These are phyloP conservation scores for Diadumene lineata DNA, from an alignment of 92 coral and sea anemone genomes.

Conservation along the genomic window DNA sequence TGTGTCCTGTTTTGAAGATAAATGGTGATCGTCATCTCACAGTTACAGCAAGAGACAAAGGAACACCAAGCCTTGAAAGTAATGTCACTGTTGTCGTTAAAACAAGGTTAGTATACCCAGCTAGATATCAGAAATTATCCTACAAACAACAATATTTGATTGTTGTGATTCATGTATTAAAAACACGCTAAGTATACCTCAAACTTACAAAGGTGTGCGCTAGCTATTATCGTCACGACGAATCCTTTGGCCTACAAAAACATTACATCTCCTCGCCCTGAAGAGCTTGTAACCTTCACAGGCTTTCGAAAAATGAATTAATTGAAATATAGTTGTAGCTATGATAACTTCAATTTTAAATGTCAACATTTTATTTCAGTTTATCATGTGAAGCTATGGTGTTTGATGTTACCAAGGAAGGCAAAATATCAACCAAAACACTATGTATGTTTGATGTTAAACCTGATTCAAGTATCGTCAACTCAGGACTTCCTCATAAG, in stretches of 20 bases:
- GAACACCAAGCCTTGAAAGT: slow-evolving; percentile 62
- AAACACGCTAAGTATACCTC: too few species aligned
- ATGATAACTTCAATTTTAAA: too few species aligned
- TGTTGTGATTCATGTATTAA: too few species aligned
- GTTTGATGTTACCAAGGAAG: slow-evolving; percentile 65
- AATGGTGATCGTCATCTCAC: slow-evolving; percentile 50
- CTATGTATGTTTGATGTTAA: slow-evolving; percentile 61
- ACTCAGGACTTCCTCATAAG: slow-evolving; percentile 29
- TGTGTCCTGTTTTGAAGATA: slow-evolving; percentile 36
- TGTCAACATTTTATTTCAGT: slow-evolving; percentile 46
- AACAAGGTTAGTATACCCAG: slow-evolving; percentile 28
- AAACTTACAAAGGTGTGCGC: too few species aligned
- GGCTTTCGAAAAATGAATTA: too few species aligned
- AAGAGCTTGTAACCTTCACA: too few species aligned
- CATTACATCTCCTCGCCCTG: too few species aligned
- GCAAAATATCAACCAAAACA: slow-evolving; percentile 65
- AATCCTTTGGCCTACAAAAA: too few species aligned
- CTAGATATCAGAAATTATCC: neutral
- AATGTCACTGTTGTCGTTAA: slow-evolving; percentile 60
- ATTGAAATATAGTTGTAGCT: too few species aligned
- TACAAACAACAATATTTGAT: too few species aligned
- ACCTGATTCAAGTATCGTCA: slow-evolving; percentile 17
- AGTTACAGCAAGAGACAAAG: slow-evolving; percentile 80
- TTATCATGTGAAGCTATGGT: slow-evolving; percentile 87
- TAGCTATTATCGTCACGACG: too few species aligned